A percentile compares a stretch with the other conserved stretches of the same genome.
Evolutionary conservation across 1,140 invertebrate genomes (phyloP).

Genomic region (Drosophila tristis): DNA sequence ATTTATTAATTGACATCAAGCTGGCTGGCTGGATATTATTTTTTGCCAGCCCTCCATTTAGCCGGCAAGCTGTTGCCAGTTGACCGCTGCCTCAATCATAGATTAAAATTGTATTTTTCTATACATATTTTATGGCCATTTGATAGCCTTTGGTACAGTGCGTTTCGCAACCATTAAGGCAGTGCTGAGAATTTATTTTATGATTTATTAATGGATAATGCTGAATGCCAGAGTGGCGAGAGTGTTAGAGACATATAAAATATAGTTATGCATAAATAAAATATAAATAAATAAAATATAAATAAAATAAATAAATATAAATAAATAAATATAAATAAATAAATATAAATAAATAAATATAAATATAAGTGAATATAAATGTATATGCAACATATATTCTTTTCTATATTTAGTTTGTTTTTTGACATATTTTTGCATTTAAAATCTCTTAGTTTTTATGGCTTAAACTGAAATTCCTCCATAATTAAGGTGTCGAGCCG

Average conservation of each 20-base stretch:
- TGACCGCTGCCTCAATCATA: conserved; percentile 40
- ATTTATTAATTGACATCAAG: conserved; percentile 50
- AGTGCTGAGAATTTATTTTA: too few relatives aligned
- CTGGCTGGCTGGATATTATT: conserved; percentile 1
- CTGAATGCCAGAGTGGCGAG: not conserved
- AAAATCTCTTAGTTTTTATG: too few relatives aligned
- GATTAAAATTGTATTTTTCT: conserved; percentile 40
- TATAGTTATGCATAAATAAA: too few relatives aligned
- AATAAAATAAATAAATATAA: too few relatives aligned
- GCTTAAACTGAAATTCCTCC: not conserved
- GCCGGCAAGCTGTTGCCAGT: conserved; percentile 54
- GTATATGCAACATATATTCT: not conserved
- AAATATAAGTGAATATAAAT: too few relatives aligned
- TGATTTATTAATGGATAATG: conserved; percentile 5
- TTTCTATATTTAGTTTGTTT: conserved; percentile 8
- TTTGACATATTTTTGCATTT: not conserved
- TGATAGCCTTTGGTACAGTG: conserved; percentile 33
- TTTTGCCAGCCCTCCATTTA: conserved; percentile 8
- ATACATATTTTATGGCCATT: conserved; percentile 50
- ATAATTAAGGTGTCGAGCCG: not conserved
- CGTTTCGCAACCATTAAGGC: too few relatives aligned
- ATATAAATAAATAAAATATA: too few relatives aligned
- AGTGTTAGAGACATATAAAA: too few relatives aligned
- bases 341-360: too few relatives aligned
- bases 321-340: too few relatives aligned